Conservation (phyloP, 2,113 vertebrate species). For the Lonchura striata region DNA sequence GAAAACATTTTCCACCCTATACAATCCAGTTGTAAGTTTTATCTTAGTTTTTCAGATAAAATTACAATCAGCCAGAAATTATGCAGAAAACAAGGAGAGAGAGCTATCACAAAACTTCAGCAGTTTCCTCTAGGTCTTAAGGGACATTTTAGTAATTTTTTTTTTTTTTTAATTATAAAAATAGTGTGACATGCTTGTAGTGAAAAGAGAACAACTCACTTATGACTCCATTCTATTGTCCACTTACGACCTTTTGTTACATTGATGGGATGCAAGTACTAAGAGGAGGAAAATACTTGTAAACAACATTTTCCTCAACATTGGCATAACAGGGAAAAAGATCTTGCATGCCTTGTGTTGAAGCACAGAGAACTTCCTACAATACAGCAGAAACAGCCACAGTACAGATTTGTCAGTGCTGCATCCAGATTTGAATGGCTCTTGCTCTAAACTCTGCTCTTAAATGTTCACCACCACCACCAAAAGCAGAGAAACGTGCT, state of each 20-base stretch:
- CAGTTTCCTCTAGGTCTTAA: not conserved
- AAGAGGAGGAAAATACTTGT: not conserved
- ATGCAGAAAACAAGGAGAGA: not conserved
- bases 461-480: not conserved
- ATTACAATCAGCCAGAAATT: not conserved
- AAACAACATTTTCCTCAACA: not conserved
- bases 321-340: not conserved
- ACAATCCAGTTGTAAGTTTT: not conserved
- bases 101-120: not conserved
- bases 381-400: not conserved
- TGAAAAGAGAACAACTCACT: not conserved
- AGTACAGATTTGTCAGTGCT: not conserved
- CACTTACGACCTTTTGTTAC: not conserved
- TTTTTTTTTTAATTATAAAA: slow-evolving; percentile 8
- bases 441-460: not conserved
- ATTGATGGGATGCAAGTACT: not conserved
- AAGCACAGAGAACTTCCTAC: slow-evolving; percentile 11
- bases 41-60: not conserved
- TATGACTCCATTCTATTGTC: not conserved
- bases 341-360: not conserved
- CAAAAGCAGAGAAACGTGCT: not conserved
- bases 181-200: not conserved
- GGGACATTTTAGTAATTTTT: not conserved
- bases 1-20: not conserved
- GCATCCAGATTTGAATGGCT: too few species aligned